Evolutionary conservation across 2,888 invertebrate species (phyloP).

Genomic region (Exocentrus adspersus): DNA sequence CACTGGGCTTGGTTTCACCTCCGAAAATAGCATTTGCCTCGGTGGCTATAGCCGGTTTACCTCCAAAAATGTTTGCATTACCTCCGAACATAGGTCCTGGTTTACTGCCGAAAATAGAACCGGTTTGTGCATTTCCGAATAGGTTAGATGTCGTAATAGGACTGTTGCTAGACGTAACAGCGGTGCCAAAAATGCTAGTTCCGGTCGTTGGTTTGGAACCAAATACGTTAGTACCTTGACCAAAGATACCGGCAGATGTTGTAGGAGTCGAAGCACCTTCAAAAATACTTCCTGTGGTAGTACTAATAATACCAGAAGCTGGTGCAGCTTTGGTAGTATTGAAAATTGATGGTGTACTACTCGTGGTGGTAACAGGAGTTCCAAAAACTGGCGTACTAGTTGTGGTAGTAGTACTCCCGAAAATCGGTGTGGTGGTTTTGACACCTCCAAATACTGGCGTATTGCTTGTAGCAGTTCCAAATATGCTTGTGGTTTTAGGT

Average conservation of each 20-base stretch:
- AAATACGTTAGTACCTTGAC: constrained; percentile 7
- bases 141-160: constrained; percentile 20
- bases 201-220: constrained; percentile 2
- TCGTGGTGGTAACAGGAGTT: constrained; percentile 13
- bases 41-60: constrained; percentile 5
- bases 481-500: too few relatives aligned
- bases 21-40: constrained; percentile 12
- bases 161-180: constrained; percentile 16
- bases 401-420: background rate
- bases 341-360: constrained; percentile 5
- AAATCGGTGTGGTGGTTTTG: background rate
- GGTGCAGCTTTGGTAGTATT: constrained; percentile 17
- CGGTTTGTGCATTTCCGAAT: constrained; percentile 32
- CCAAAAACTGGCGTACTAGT: background rate
- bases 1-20: background rate
- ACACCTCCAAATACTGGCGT: background rate
- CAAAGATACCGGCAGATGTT: constrained; percentile 29
- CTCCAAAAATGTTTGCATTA: constrained; percentile 20
- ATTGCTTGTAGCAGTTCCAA: background rate
- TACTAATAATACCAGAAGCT: constrained; percentile 16
- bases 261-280: constrained; percentile 32
- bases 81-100: constrained; percentile 36
- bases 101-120: constrained; percentile 36
- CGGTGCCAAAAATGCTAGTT: constrained; percentile 29
- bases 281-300: constrained; percentile 43